Evolutionary conservation across 2,113 vertebrate species (phyloP), one percentile per base, ranked within the genome.

Genomic region (Notiomystis cincta): DNA sequence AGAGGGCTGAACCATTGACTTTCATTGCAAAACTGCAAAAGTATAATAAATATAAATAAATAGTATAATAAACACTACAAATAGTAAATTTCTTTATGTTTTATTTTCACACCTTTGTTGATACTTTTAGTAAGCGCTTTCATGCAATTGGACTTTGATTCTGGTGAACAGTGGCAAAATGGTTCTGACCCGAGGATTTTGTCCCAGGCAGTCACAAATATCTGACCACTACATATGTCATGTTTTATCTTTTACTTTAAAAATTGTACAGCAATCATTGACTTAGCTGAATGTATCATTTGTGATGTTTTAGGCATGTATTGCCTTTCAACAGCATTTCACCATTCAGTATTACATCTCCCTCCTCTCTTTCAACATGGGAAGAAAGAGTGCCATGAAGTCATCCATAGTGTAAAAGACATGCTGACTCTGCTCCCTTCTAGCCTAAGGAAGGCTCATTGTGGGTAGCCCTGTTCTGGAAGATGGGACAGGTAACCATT

Each of bases 361-460:
- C 6, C 10, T 65, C 11, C 47, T 57, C 31, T 53, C 81, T 89
- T 56, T 42, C 31, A 45, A 2, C 2, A 1, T 19, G 38, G 10
- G 33, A 66, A 87, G 38, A 73, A 64, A 42, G 25, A 66, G 3
- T 20, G 14, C 24, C 35, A 19, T 17, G 22, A 79, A 64, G 8
- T 42, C 38, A 70, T 28, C 20, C 0, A 0, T 11, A 2, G 0
- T 9, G 8, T 42, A 71, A 78, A 65, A 90, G 28, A 57, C 0
- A 1, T 3, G 7, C 10, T 57, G 25, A 8, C 6, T 62, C 13
- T 33, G 9, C 37, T 40, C 19, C 9, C 21, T 48, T 61, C 15
- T 53, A 77, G 37, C 31, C 69, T 72, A 22, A 66, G 28, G 28
- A 73, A 70, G 25, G 31, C 7, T 91, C 13, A 40, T 7, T 23